phyloP scores from a whole-genome alignment of 2,797 vertebrate genomes.

The Lateolabrax maculatus region DNA sequence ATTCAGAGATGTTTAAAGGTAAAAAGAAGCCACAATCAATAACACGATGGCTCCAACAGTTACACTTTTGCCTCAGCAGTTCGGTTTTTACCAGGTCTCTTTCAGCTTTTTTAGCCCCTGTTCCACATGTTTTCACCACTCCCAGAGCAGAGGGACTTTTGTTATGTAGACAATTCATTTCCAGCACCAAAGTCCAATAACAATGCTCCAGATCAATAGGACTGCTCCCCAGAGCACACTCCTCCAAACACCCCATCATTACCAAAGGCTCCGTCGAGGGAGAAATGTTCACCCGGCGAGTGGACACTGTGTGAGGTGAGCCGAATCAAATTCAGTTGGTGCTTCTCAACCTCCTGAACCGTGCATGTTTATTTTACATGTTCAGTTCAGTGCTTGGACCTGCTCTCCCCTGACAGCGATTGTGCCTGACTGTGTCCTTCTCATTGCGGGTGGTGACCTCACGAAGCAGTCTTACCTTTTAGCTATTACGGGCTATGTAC shows the following conservation, averaged over 20 bases:
- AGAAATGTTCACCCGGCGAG: slow-evolving; percentile 13
- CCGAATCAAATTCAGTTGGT: slow-evolving; percentile 2
- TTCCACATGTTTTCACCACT: slow-evolving; percentile 2
- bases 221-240: background rate
- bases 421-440: slow-evolving; percentile 13
- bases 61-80: background rate
- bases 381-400: slow-evolving; percentile 19
- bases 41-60: background rate
- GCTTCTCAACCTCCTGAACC: slow-evolving; percentile 35
- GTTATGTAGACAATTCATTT: slow-evolving; percentile 18
- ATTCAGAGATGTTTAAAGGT: background rate
- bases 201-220: slow-evolving; percentile 41
- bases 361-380: slow-evolving; percentile 26
- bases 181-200: slow-evolving; percentile 20
- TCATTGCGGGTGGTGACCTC: slow-evolving; percentile 32
- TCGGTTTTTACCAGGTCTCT: slow-evolving; percentile 7
- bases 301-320: slow-evolving; percentile 13
- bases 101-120: background rate
- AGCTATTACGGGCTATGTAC: slow-evolving; percentile 38
- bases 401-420: slow-evolving; percentile 26
- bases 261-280: slow-evolving; percentile 6
- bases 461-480: slow-evolving; percentile 12
- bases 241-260: slow-evolving; percentile 42
- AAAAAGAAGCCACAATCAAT: background rate
- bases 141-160: slow-evolving; percentile 7